Evolutionary conservation across 53 echinoderm and acorn worm species (phyloP), one percentile per base, ranked within the genome.

Genomic region (Holothuria leucospilota): DNA sequence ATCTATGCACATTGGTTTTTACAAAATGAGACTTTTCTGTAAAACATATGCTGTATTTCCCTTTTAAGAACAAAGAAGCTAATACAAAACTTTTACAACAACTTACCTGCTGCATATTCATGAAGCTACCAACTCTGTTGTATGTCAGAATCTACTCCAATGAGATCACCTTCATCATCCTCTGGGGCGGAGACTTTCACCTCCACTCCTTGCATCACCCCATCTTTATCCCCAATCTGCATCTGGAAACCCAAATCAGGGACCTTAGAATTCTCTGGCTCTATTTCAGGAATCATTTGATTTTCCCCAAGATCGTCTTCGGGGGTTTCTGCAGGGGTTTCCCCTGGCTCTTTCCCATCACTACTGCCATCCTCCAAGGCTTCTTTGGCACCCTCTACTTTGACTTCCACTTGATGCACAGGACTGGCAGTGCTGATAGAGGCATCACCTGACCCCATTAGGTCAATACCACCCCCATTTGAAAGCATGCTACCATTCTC

Each of bases 221-320:
- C 71, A 23, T 78, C 85, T 46, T 85, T 79, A 39, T 69, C 40
- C 56, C 62, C 88, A 41, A 89, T 67, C 66, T 78, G 77, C 38
- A 89, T 51, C 66, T 78, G 77, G 62, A 68, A 68, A 28, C 69
- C 70, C 81, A 53, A 6, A 25, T 87, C 88, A 51, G 75, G 75
- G 75, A 75, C 75, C 75, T 75, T 75, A 14, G 75, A 49, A 23
- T 75, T 75, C 75, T 75, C 75, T 2, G 13, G 51, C 24, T 27
- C 75, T 70, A 70, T 30, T 38, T 70, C 70, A 21, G 70, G 70
- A 51, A 75, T 75, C 26, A 46, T 52, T 2, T 25, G 75, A 24
- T n/a, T 75, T 42, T 75, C 75, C 75, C 52, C 75, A 9, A 75
- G 46, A 56, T 16, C 16, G 56, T 56, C 56, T 56, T 56, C 56